phyloP scores from a whole-genome alignment of 2,888 invertebrate genomes.

The Sinodicranocentrus sp. region DNA sequence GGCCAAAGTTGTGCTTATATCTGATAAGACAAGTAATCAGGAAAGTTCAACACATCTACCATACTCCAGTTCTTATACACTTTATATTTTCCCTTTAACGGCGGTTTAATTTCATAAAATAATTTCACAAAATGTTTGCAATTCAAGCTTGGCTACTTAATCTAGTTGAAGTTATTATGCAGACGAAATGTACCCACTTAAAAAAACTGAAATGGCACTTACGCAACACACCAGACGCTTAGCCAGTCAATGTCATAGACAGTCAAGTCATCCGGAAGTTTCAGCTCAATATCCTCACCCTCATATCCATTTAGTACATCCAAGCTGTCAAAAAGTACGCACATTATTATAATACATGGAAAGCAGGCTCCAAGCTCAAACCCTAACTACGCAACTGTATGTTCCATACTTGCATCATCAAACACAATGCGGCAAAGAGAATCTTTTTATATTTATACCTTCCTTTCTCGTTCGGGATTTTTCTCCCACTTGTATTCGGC shows the following conservation, averaged over 20 bases:
- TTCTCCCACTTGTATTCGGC: constrained; percentile 89
- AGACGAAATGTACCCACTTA: no score
- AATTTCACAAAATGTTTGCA: no score
- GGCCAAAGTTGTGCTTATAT: constrained; percentile 93
- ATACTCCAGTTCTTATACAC: no score
- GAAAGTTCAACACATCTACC: neutral
- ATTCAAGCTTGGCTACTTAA: no score
- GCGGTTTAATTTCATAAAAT: no score
- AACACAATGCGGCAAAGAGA: no score
- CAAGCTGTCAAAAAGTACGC: constrained; percentile 79
- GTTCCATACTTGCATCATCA: no score
- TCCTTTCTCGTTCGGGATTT: constrained; percentile 94
- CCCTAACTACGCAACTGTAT: no score
- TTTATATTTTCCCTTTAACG: no score
- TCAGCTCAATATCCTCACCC: constrained; percentile 94
- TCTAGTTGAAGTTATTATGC: no score
- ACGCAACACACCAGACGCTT: constrained; percentile 84
- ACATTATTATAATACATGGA: neutral
- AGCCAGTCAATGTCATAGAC: constrained; percentile 96
- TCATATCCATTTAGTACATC: constrained; percentile 91
- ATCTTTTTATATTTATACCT: constrained; percentile 79
- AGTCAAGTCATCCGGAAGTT: constrained; percentile 89
- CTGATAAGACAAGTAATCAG: constrained; percentile 78
- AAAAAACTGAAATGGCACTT: no score
- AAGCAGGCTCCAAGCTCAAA: no score